Base-by-base conservation (phyloP, 2,797 vertebrate genomes). In the Lepus townsendii region DNA sequence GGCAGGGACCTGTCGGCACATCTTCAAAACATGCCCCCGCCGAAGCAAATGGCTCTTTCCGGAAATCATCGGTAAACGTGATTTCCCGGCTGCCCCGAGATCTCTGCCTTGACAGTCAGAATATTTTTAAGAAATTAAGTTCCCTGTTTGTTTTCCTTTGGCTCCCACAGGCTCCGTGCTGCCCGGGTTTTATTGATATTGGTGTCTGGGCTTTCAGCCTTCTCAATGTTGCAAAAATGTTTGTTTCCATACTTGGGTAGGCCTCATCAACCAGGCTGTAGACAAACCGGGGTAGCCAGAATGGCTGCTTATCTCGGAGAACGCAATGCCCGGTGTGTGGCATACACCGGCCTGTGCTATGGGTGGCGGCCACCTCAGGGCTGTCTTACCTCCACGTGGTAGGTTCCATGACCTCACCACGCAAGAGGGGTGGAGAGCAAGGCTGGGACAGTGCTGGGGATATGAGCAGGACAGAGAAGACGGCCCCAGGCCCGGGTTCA, bases 21-120 rank as follows among this genome's bases (percentile, higher is more conserved):
- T 71, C 79, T 89, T 66, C 22, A 17, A 93, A 68, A 83, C 47
- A 83, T 0, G 9, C 60, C 26, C 19, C 35, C 12, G 9, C 26
- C 78, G 54, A 57, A 91, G 76, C 83, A 91, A 93, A 84, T 30
- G n/a, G 35, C 32, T 73, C 54, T 12, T 54, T 69, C 90, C 69
- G 66, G 60, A 47, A 80, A 73, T 69, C 47, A 24, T 93, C 52
- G 63, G 27, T 62, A 86, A 92, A 90, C n/a, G n/a, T 50, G 20
- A 92, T 62, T 90, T 93, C 35, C 35, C 38, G 76, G 77, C 69
- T 54, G 77, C 94, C 93, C 82, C 88, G 76, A 90, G 60, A n/a
- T 92, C 32, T 47, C 16, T 83, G 73, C 42, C 69, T 85, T 96
- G 69, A 69, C n/a, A 57, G 87, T 65, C 60, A 71, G 26, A 82